Conservation (phyloP, 1,140 invertebrate genomes). For the Trichonephila inaurata region DNA sequence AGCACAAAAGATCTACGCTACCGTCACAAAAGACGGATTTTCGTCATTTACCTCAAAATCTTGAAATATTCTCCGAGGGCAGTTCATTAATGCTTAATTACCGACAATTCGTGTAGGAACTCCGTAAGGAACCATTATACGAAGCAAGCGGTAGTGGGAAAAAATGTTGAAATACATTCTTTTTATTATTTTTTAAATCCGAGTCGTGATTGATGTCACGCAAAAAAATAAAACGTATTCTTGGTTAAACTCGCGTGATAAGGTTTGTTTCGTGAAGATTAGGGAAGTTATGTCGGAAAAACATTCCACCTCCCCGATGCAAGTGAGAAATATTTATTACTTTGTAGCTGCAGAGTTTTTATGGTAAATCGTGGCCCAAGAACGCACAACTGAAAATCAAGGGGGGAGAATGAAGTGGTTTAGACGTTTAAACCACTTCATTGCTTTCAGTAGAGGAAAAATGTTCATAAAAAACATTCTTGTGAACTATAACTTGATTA, state of each 20-base stretch:
- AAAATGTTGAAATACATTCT: neutral
- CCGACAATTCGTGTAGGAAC: slow-evolving; percentile 7
- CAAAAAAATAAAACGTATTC: neutral
- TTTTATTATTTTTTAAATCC: neutral
- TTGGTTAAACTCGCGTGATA: neutral
- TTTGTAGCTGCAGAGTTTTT: too few species aligned
- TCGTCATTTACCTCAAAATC: neutral
- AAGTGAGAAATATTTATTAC: slow-evolving; percentile 6
- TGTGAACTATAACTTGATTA: too few species aligned
- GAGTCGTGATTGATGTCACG: neutral
- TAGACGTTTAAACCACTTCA: too few species aligned
- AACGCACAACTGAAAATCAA: too few species aligned
- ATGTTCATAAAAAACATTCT: too few species aligned
- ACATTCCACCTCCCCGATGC: neutral
- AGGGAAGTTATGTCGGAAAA: neutral
- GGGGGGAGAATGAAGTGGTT: too few species aligned
- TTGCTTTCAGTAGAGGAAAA: too few species aligned
- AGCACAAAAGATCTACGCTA: neutral
- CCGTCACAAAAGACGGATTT: neutral
- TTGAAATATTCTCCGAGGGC: neutral
- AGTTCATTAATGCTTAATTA: neutral
- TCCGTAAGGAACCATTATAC: neutral
- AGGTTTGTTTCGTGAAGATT: neutral
- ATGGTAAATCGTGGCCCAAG: too few species aligned
- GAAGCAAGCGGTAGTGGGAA: neutral